Base-by-base conservation (phyloP, 2,113 vertebrate species). In the Phaethon lepturus region DNA sequence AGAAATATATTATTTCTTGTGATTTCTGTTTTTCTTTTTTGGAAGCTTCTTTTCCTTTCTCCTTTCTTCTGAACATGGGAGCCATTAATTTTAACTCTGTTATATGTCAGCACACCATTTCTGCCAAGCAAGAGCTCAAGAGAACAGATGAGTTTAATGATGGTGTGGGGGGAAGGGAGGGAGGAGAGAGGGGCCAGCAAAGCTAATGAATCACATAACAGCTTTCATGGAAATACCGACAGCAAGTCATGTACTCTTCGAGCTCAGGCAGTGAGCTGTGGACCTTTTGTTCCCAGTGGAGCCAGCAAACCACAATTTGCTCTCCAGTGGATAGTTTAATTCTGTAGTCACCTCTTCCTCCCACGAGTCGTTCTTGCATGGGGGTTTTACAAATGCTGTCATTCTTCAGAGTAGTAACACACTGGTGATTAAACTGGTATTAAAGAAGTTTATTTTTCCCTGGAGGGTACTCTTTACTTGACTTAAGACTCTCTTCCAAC, bases 131-230 rank as follows among this genome's bases (percentile, higher is more conserved):
- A 91, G 81, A 88, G 56, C 94, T 92, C 81, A 1, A 9, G 96
- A 88, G 94, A 94, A 84, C 95, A 90, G 96, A 97, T 96, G 88
- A 95, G 79, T 96, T 97, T 97, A 95, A 97, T 90, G 93, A 89
- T 92, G 91, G 52, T n/a, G 75, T 60, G 84, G 95, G 96, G 93
- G 92, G 87, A 88, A 95, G 95, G 95, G 94, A 93, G 89, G 76
- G 89, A 89, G 89, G 87, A 6, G 56, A 94, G 81, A 86, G 81
- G 86, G 91, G 81, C 95, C 94, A 88, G 93, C 91, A 89, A 58
- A 83, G 81, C 94, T 94, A 93, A 95, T 97, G 96, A 97, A 94
- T 95, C 96, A 93, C 87, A 52, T 58, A 77, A 64, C 93, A 95
- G 94, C 96, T 88, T 95, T 90, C 94, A 94, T 95, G 96, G 96